These are phyloP conservation scores for Orientallactaga bullata DNA, from an alignment of 2,113 vertebrate genomes.

Conservation along the genomic window DNA sequence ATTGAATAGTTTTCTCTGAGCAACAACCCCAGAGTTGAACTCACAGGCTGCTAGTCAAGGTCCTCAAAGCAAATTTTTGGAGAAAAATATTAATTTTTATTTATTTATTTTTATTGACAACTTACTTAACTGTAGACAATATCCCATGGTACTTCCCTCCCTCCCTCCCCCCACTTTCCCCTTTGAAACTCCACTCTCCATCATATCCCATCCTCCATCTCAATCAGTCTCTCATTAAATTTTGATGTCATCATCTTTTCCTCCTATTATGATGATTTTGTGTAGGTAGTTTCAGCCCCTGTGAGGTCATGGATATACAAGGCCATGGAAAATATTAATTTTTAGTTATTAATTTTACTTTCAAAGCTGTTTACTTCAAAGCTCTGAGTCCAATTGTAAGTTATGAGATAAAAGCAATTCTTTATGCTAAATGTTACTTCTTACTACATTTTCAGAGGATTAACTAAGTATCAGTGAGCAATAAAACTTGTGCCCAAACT, in stretches of 20 bases:
- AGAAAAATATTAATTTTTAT: background rate
- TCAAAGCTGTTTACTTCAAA: background rate
- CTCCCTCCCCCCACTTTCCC: too few species aligned
- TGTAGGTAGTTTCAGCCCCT: too few species aligned
- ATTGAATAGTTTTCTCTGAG: background rate
- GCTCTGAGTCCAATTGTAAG: background rate
- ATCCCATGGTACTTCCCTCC: too few species aligned
- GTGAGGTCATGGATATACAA: too few species aligned
- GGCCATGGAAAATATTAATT: conserved; percentile 7
- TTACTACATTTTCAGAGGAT: background rate
- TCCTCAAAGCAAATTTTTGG: background rate
- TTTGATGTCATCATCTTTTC: too few species aligned
- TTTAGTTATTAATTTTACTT: conserved; percentile 18
- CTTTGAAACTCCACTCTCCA: too few species aligned
- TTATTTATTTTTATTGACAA: conserved; percentile 32
- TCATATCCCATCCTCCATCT: too few species aligned
- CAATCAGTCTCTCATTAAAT: too few species aligned
- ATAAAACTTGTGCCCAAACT: background rate
- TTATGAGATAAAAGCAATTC: background rate
- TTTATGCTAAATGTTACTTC: background rate
- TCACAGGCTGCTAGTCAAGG: background rate
- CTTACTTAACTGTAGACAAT: too few species aligned
- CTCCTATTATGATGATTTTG: too few species aligned
- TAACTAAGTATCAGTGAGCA: background rate
- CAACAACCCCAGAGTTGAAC: background rate